Percentiles rank a stretch among this genome's conserved stretches.
phyloP scores from a whole-genome alignment of 2,888 invertebrate genomes.

The Oscheius sp. region DNA sequence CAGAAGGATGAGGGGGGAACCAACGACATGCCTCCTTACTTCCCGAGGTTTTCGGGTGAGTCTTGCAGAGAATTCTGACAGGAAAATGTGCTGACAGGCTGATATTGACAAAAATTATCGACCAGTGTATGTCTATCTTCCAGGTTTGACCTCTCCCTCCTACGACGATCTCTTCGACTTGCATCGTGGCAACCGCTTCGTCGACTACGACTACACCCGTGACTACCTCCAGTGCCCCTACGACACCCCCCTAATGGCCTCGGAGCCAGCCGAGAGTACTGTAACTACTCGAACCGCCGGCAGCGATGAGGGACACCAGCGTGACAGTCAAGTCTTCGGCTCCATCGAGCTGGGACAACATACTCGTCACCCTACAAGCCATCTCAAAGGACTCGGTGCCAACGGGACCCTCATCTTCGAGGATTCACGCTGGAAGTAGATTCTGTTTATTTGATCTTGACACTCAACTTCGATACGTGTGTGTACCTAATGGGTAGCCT shows the following conservation, averaged over 20 bases:
- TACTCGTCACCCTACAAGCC: constrained; percentile 32
- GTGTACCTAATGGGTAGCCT: not conserved
- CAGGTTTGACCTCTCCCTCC: constrained; percentile 61
- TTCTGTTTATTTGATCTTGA: not conserved
- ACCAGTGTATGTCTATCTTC: not conserved
- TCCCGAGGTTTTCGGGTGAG: constrained; percentile 60
- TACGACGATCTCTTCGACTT: constrained; percentile 65
- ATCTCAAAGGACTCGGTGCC: constrained; percentile 55
- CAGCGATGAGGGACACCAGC: constrained; percentile 34
- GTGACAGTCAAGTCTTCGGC: constrained; percentile 13
- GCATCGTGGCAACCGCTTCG: constrained; percentile 26
- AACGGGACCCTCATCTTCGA: constrained; percentile 57
- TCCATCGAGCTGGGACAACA: constrained; percentile 40
- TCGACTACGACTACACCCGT: constrained; percentile 35
- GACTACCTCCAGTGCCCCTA: constrained; percentile 51
- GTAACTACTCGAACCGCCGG: constrained; percentile 54
- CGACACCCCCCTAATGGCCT: constrained; percentile 56
- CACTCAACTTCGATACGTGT: not conserved
- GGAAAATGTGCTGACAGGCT: not conserved
- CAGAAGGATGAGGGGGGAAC: constrained; percentile 64
- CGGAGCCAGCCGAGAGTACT: constrained; percentile 61
- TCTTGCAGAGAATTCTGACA: not conserved
- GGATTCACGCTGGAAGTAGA: constrained; percentile 39
- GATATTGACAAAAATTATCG: not conserved
- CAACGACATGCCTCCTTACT: constrained; percentile 62